Percentiles rank a stretch among this genome's conserved stretches.
These are phyloP conservation scores for Peromyscus eremicus DNA, from an alignment of 2,797 vertebrate species.

Conservation along the genomic window DNA sequence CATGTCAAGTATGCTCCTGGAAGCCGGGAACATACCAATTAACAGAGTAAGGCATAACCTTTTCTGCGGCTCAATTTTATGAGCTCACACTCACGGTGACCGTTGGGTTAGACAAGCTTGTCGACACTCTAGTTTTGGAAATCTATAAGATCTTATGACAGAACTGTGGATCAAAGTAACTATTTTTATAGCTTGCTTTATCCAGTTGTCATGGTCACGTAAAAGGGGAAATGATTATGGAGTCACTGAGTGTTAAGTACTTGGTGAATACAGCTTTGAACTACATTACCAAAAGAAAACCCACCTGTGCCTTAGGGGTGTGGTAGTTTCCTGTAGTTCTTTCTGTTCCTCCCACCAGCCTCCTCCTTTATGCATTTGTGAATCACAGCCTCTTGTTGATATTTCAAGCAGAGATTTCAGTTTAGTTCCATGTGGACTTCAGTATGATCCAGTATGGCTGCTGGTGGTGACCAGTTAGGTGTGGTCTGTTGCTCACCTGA, in stretches of 20 bases:
- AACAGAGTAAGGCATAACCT: background rate
- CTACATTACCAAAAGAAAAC: background rate
- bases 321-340: background rate
- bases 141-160: slow-evolving; percentile 14
- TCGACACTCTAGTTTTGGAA: background rate
- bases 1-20: background rate
- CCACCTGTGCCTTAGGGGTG: background rate
- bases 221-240: background rate
- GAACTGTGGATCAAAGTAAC: background rate
- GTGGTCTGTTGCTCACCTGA: background rate
- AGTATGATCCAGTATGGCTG: background rate
- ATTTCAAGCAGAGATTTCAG: background rate
- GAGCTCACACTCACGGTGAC: background rate
- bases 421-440: background rate
- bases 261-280: background rate
- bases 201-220: background rate
- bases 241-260: background rate
- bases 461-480: background rate
- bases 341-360: background rate
- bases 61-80: background rate
- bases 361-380: background rate
- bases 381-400: background rate
- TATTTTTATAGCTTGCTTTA: background rate
- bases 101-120: background rate
- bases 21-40: background rate